phyloP scores from a whole-genome alignment of 2,797 vertebrate species.

The Ispidina lecontei region DNA sequence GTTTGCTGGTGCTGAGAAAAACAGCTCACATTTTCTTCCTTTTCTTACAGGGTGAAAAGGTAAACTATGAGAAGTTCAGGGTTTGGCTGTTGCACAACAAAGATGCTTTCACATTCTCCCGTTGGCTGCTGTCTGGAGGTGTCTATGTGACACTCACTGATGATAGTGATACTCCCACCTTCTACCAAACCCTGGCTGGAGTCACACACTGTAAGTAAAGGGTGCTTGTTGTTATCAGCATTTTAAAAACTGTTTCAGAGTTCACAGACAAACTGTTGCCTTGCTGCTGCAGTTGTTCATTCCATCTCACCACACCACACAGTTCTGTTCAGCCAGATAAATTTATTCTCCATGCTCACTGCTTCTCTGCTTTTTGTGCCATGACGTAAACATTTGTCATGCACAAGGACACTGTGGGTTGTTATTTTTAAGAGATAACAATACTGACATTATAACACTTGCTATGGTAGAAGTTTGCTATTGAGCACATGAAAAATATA shows the following conservation, averaged over 20 bases:
- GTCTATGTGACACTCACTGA: conserved; percentile 97
- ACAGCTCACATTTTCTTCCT: background rate
- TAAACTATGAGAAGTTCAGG: conserved; percentile 97
- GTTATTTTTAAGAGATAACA: background rate
- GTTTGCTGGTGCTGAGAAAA: background rate
- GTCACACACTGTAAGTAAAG: conserved; percentile 95
- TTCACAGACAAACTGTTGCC: background rate
- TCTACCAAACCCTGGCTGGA: conserved; percentile 98
- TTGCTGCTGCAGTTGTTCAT: background rate
- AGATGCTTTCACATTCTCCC: conserved; percentile 95
- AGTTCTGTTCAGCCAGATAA: background rate
- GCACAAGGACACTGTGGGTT: background rate
- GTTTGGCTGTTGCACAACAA: conserved; percentile 96
- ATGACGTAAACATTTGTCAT: background rate
- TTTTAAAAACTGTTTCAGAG: background rate
- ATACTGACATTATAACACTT: background rate
- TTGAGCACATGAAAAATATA: background rate
- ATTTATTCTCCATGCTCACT: background rate
- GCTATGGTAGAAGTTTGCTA: background rate
- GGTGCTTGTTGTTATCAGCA: background rate
- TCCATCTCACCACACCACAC: fast-evolving
- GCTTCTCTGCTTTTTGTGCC: background rate
- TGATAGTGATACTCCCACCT: conserved; percentile 98
- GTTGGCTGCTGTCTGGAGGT: conserved; percentile 95
- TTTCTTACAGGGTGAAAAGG: conserved; percentile 90